Evolutionary conservation across 2,888 invertebrate genomes (phyloP), one percentile per base, ranked within the genome.

Genomic region (Helicoverpa assulta): DNA sequence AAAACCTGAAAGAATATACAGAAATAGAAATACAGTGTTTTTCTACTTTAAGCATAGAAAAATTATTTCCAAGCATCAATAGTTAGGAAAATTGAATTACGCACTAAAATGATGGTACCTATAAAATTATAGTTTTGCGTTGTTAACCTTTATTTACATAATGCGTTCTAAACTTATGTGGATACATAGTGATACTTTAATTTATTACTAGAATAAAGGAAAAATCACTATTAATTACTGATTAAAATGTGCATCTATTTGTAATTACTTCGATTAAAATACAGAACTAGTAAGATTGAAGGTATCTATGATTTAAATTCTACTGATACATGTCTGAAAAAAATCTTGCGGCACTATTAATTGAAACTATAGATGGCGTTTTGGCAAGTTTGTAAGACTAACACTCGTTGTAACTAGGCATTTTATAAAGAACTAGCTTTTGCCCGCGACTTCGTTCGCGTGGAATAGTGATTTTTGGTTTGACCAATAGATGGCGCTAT

Each of bases 161-260:
- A 47, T 67, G 53, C 33, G 21, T 47, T 53, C 10, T 59, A 63
- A 37, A 51, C 21, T 33, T 7, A 56, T 0, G 58, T 55, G 40
- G 16, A 19, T 43, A 16, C 58, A 68, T 47, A 70, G 70, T 81
- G 78, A 83, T 82, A 80, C 10, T 81, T 82, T 76, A 16, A 60
- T 83, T 82, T 82, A 83, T 83, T 82, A 54, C 78, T 70, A 5
- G 68, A 83, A 78, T 78, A 81, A 83, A 83, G 53, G 26, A 73
- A 82, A 83, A 83, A 78, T 83, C 82, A 83, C 54, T 37, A 40
- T 60, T 55, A 18, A 21, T 70, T 50, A 64, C n/a, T 19, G 47
- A 53, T 18, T 66, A 63, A 59, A 47, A 61, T 53, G 62, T 56
- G 58, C 55, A 26, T 8, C 61, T 18, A 67, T 40, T 63, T 40